Evolutionary conservation across 1,140 invertebrate species (phyloP).

Genomic region (Macrosteles quadrilineatus): DNA sequence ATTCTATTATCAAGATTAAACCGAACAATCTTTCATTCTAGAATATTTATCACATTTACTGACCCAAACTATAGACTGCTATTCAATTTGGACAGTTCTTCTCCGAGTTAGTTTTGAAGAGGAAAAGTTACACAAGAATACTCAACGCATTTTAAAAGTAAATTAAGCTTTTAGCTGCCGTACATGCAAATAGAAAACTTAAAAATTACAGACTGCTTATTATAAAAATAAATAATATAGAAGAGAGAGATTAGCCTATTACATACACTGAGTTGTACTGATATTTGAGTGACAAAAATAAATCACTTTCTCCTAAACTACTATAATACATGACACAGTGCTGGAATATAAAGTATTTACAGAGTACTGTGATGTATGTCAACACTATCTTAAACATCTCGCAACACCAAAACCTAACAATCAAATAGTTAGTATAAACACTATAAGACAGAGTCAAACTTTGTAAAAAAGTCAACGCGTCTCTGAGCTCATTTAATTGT

Average conservation of each 20-base stretch:
- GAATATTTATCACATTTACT: background rate
- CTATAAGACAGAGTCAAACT: background rate
- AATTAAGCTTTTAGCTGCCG: background rate
- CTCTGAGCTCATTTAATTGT: background rate
- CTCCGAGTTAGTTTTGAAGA: background rate
- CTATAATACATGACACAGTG: slow-evolving; percentile 25
- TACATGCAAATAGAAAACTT: background rate
- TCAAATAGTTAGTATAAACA: background rate
- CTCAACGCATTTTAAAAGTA: background rate
- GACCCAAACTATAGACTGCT: background rate
- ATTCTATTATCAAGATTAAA: background rate
- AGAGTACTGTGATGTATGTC: slow-evolving; percentile 5
- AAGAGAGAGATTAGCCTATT: background rate
- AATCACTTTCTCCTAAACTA: slow-evolving; percentile 16
- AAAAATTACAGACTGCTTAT: slow-evolving; percentile 6
- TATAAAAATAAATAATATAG: slow-evolving; percentile 15
- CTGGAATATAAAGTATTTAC: slow-evolving; percentile 28
- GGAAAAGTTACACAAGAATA: background rate
- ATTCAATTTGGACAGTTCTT: background rate
- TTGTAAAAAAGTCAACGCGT: background rate
- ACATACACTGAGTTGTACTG: slow-evolving; percentile 15
- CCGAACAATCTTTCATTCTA: background rate
- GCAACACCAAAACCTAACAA: slow-evolving; percentile 30
- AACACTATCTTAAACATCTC: slow-evolving; percentile 29
- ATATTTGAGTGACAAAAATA: slow-evolving; percentile 28